These are phyloP conservation scores for Bombus waltoni DNA, from an alignment of 1,140 invertebrate species.

Conservation along the genomic window DNA sequence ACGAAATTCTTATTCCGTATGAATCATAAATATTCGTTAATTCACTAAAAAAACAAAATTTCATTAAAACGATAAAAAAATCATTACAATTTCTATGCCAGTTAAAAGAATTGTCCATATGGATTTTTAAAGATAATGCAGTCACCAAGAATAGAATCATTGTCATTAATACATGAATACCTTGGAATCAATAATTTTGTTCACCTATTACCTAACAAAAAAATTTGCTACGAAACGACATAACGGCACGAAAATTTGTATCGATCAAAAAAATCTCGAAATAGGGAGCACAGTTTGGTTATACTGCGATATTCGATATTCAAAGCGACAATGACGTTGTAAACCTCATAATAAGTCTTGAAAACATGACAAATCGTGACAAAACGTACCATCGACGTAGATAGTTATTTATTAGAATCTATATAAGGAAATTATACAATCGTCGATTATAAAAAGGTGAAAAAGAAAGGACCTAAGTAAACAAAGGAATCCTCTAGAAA, in stretches of 20 bases:
- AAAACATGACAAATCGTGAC: slow-evolving; percentile 17
- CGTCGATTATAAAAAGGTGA: not conserved
- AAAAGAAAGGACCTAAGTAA: not conserved
- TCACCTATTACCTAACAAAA: not conserved
- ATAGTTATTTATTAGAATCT: slow-evolving; percentile 11
- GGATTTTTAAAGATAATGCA: not conserved
- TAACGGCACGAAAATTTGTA: not conserved
- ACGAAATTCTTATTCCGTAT: not conserved
- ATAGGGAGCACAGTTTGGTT: not conserved
- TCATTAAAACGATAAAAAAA: not conserved
- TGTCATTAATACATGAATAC: not conserved
- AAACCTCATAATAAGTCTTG: not conserved
- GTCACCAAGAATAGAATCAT: slow-evolving; percentile 1
- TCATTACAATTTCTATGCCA: not conserved
- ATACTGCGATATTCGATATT: not conserved
- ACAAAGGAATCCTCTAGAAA: not conserved
- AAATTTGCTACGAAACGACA: not conserved
- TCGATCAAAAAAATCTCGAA: slow-evolving; percentile 9
- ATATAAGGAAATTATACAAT: not conserved
- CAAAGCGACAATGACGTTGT: not conserved
- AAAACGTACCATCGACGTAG: not conserved
- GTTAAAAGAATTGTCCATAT: slow-evolving; percentile 18
- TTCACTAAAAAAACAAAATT: not conserved
- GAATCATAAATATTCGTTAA: not conserved
- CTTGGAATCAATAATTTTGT: not conserved